phyloP scores from a whole-genome alignment of 2,797 vertebrate genomes.

The Pteropus rufus region DNA sequence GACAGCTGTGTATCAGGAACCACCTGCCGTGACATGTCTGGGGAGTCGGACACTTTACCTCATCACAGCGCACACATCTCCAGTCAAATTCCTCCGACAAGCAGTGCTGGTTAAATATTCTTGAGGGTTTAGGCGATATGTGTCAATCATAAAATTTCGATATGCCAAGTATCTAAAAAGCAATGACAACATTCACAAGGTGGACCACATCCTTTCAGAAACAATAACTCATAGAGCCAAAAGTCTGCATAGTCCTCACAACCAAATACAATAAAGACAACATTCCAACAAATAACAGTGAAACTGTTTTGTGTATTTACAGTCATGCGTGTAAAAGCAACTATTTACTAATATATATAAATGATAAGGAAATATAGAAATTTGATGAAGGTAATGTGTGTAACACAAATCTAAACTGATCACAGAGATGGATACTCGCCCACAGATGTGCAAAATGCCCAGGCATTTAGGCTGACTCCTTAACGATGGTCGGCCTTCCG shows the following conservation, averaged over 20 bases:
- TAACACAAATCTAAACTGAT: not conserved
- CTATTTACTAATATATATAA: not conserved
- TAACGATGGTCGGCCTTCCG: not conserved
- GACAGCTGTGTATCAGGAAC: not conserved
- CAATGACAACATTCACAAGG: not conserved
- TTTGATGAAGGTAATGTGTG: not conserved
- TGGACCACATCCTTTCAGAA: not conserved
- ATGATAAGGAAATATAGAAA: not conserved
- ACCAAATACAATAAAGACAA: not conserved
- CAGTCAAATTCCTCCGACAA: conserved; percentile 95
- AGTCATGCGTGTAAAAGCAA: not conserved
- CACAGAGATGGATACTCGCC: not conserved
- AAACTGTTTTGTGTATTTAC: not conserved
- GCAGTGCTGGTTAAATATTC: conserved; percentile 98
- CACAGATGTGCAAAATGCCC: not conserved
- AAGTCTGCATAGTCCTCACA: not conserved
- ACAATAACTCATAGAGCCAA: not conserved
- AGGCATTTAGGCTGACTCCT: not conserved
- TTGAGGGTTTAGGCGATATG: conserved; percentile 96
- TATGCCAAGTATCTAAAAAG: conserved; percentile 95
- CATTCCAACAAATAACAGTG: not conserved
- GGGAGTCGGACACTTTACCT: conserved; percentile 82
- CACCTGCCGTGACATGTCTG: not conserved
- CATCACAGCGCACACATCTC: conserved; percentile 98
- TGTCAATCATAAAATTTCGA: conserved; percentile 99